Evolutionary conservation across 2,113 vertebrate species (phyloP).

Genomic region (Lepus americanus): DNA sequence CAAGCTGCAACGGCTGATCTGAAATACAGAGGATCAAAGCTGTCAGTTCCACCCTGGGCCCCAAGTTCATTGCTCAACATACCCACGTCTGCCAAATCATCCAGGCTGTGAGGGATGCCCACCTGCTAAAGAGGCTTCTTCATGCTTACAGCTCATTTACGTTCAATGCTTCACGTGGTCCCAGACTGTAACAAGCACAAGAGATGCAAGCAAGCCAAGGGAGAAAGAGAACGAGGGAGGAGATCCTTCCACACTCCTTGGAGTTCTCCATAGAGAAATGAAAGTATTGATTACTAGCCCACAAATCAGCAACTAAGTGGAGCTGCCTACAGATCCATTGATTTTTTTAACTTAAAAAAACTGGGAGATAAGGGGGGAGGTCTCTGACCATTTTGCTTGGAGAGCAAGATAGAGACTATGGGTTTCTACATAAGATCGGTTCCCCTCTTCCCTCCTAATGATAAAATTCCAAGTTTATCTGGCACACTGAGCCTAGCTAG

Average conservation of each 20-base stretch:
- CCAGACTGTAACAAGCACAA: neutral
- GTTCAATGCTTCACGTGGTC: neutral
- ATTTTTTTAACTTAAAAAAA: neutral
- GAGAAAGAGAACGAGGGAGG: neutral
- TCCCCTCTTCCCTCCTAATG: neutral
- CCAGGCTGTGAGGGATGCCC: neutral
- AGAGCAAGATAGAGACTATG: neutral
- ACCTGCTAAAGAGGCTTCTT: neutral
- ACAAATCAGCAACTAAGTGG: neutral
- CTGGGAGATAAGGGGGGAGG: too few relatives aligned
- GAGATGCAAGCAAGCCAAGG: too few relatives aligned
- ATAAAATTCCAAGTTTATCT: neutral
- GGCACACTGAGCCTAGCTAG: neutral
- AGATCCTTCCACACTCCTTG: neutral
- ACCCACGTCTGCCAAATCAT: neutral
- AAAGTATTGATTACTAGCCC: neutral
- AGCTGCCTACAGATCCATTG: neutral
- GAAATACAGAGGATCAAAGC: neutral
- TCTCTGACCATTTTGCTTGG: neutral
- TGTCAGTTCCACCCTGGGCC: neutral
- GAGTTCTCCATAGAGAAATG: neutral
- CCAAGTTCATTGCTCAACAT: accelerated
- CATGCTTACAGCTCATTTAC: neutral
- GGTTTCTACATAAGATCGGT: neutral
- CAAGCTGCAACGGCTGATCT: too few relatives aligned